Base-by-base conservation (phyloP, 2,797 vertebrate genomes). In the Scleropages formosus region DNA sequence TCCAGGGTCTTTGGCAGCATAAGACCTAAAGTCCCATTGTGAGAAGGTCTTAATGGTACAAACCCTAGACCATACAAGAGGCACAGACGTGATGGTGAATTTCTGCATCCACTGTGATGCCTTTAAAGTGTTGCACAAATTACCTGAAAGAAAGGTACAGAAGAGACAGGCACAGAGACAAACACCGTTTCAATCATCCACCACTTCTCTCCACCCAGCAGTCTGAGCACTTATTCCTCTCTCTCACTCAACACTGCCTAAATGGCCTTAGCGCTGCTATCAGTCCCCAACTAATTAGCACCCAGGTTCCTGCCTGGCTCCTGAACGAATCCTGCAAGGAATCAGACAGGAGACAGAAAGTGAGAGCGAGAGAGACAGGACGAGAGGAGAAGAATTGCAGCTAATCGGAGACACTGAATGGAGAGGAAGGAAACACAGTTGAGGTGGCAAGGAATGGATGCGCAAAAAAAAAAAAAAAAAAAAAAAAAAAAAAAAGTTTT, bases 271-370 rank as follows among this genome's bases (percentile, higher is more conserved):
- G 73, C 78, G 78, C 79, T 70, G 80, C 73, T 78, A 75, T 74
- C 75, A 77, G 81, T 85, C 84, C 82, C 82, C 82, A 79, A 79
- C 82, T 85, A 86, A 86, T 86, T 85, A 86, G 79, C 85, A 85
- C 82, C 75, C 78, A 73, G 78, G 78, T 83, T 83, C 66, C n/a
- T 75, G 72, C 72, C 77, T 81, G 66, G 78, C 75, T 70, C 66
- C 77, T 81, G 85, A 86, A 84, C 80, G 80, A 85, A 85, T 75
- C 83, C 80, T 76, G 80, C 82, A 82, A 74, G 74, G 62, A 79
- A 78, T 76, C 71, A 79, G 75, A 78, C 16, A 18, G 39, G 78
- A 79, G 70, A 74, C 51, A 71, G 74, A 44, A 77, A 75, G 75
- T 13, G 74, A 39, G 47, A 67, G 22, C 15, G 56, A 10, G 27